Percentiles rank a stretch among this genome's conserved stretches.
Evolutionary conservation across 1,140 invertebrate genomes (phyloP).

Genomic region (Aethina tumida): DNA sequence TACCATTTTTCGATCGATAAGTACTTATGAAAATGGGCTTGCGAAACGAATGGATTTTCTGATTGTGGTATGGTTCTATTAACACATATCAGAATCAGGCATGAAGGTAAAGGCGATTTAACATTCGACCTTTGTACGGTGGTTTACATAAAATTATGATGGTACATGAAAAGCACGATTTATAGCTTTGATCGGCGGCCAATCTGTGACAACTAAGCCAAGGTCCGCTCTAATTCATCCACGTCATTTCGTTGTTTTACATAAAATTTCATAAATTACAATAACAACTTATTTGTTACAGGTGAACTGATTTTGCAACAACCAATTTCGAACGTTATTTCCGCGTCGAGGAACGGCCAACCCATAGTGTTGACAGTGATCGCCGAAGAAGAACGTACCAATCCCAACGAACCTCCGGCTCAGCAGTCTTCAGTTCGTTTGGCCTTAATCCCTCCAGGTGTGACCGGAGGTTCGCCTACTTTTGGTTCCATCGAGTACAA

Average conservation of each 20-base stretch:
- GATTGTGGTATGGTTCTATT: too few relatives aligned
- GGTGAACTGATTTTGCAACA: conserved; percentile 64
- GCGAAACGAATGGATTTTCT: too few relatives aligned
- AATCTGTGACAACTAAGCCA: too few relatives aligned
- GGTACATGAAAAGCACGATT: not conserved
- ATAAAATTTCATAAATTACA: conserved; percentile 1
- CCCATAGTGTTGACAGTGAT: conserved; percentile 73
- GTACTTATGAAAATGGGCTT: not conserved
- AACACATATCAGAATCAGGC: too few relatives aligned
- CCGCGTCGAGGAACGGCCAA: conserved; percentile 63
- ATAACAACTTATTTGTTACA: conserved; percentile 30
- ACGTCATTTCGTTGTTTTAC: not conserved
- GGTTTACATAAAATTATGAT: not conserved
- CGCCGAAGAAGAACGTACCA: conserved; percentile 68
- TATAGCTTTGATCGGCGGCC: not conserved
- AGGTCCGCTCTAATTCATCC: too few relatives aligned
- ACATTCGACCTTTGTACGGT: not conserved
- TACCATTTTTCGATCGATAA: conserved; percentile 1
- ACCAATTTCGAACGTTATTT: conserved; percentile 63
- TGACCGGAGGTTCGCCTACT: conserved; percentile 22
- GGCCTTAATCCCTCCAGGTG: conserved; percentile 55
- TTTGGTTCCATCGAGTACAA: conserved; percentile 27
- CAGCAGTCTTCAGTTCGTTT: conserved; percentile 68
- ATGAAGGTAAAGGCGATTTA: not conserved
- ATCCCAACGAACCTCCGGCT: conserved; percentile 55